phyloP scores from a whole-genome alignment of 2,797 vertebrate species.

The Myotis planiceps region DNA sequence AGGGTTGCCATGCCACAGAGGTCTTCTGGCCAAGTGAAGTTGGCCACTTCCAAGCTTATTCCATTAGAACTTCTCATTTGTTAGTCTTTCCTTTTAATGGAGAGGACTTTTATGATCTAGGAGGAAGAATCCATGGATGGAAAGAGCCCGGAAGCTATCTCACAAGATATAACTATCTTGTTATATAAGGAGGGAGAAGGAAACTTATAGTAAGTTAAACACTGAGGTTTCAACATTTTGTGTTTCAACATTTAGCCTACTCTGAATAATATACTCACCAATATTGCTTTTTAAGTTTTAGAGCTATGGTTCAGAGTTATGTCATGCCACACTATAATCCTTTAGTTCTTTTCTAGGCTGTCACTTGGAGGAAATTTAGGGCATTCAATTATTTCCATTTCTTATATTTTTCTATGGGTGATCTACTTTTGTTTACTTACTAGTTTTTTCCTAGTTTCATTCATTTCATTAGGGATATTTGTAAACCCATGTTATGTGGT shows the following conservation, averaged over 20 bases:
- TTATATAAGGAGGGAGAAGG: neutral
- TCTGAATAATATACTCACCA: neutral
- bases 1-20: neutral
- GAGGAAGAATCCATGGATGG: neutral
- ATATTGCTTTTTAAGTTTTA: neutral
- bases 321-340: neutral
- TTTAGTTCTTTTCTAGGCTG: slow-evolving; percentile 16
- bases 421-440: neutral
- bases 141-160: neutral
- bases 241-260: neutral
- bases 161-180: neutral
- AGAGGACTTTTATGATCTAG: neutral
- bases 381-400: neutral
- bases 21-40: neutral
- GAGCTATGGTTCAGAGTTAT: neutral
- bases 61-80: neutral
- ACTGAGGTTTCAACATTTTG: neutral
- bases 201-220: neutral
- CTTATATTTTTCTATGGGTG: neutral
- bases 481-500: neutral
- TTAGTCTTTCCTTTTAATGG: neutral
- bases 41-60: neutral
- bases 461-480: neutral
- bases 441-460: neutral
- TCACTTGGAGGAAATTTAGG: neutral